Evolutionary conservation across 2,888 invertebrate species (phyloP), one percentile per base, ranked within the genome.

Genomic region (Heliconius ismenius): DNA sequence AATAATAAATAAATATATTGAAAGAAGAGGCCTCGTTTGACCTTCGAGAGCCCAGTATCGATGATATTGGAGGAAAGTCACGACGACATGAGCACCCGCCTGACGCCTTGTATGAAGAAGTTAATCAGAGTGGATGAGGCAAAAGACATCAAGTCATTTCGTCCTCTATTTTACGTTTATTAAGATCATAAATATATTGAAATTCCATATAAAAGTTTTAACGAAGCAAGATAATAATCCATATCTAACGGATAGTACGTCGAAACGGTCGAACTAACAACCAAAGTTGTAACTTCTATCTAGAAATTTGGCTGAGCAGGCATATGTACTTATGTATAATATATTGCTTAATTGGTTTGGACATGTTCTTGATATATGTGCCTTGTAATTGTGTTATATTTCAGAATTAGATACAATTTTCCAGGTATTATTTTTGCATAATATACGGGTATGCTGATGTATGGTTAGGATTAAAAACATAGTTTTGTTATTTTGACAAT

Each of bases 231-330:
- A 49, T 49, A 49, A 6, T 21, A 49, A 18, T 49, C 21, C 49
- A 21, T 18, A 18, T 49, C 49, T 49, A 21, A 49, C 49, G 18
- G 18, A 49, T 49, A 49, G 49, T 65, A 36, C 36, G n/a, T 65
- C 65, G n/a, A 65, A n/a, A 13, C n/a, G n/a, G 36, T 65, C 11
- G 11, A 65, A 65, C 36, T 65, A 32, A 36, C 65, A 13, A 65
- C 36, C n/a, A 65, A 65, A 65, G 36, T 65, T 65, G 2, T 65
- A 65, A 65, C 65, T n/a, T 36, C n/a, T 21, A 13, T 65, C 65
- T 65, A 36, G 32, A 36, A 36, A 36, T 65, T 65, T 36, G n/a
- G 65, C 3, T 13, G 9, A 32, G 18, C 65, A n/a, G 11, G n/a
- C 21, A 32, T 10, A 11, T 36, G 4, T 10, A 65, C 0, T 24